These are phyloP conservation scores for Xestia sexstrigata DNA, from an alignment of 2,888 invertebrate species.

Conservation along the genomic window DNA sequence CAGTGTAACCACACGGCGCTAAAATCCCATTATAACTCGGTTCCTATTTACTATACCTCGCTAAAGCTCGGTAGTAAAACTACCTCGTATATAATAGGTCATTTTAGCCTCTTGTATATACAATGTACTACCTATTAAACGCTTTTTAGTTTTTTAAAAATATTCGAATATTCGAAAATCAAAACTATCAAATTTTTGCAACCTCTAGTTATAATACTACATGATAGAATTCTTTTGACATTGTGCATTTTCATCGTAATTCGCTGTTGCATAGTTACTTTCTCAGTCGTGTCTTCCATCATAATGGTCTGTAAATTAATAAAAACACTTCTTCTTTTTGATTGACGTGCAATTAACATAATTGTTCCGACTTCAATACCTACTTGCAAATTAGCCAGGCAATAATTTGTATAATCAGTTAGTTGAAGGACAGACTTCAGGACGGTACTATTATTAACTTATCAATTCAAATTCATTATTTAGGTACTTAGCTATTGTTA, in stretches of 20 bases:
- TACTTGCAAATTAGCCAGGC: conserved; percentile 13
- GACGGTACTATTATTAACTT: neutral
- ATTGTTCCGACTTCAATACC: neutral
- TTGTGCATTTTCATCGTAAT: neutral
- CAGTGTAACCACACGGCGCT: too few relatives aligned
- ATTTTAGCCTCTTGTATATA: too few relatives aligned
- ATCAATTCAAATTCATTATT: conserved; percentile 5
- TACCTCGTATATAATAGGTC: too few relatives aligned
- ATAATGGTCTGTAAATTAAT: neutral
- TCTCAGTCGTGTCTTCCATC: neutral
- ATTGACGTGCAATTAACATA: conserved; percentile 3
- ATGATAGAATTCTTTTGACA: neutral
- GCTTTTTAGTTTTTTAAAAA: too few relatives aligned
- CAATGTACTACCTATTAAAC: too few relatives aligned
- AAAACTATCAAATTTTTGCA: too few relatives aligned
- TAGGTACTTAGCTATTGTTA: neutral
- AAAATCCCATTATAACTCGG: too few relatives aligned
- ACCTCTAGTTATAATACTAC: too few relatives aligned
- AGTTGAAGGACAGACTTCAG: neutral
- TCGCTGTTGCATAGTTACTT: neutral
- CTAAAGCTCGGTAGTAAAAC: too few relatives aligned
- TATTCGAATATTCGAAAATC: too few relatives aligned
- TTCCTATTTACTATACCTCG: too few relatives aligned
- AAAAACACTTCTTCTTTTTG: conserved; percentile 5
- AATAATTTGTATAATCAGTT: neutral